Base-by-base conservation (phyloP, 2,888 invertebrate species). In the Macroteleia sp. region DNA sequence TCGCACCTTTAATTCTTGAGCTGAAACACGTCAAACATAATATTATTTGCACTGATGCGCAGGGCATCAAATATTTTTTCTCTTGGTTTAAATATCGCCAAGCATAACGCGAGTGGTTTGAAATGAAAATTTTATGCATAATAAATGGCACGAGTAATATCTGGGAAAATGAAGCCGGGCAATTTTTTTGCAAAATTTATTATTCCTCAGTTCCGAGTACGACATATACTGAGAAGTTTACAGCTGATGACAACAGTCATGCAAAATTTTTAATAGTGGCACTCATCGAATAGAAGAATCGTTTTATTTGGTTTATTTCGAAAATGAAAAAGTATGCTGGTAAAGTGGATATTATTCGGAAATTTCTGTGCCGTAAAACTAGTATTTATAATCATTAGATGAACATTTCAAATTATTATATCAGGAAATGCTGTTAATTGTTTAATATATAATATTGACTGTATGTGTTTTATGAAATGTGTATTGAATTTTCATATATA, bases 21-120 rank as follows among this genome's bases (percentile, higher is more conserved):
- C 59, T 56, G 64, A 62, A 64, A 50, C 78, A 74, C 52, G 73
- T 73, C 71, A 74, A 74, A 78, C 54, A 30, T 71, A 70, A 77
- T 70, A 73, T 77, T 71, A 77, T 71, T 64, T 71, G 67, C 71
- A 61, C 61, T 71, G 77, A 66, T 66, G 70, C 70, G 64, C 41
- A 19, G 56, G 8, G 41, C 54, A 62, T 75, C 67, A 69, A 67
- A 62, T 69, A 75, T 75, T 67, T 67, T 46, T 54, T 32, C 59
- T 16, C 74, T 44, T 20, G 46, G 59, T 44, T 74, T 54, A 28
- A 74, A 61, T 59, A 67, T 61, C 30, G 22, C 25, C n/a, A 39
- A 28, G 17, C 10, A 28, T 50, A 28, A 25, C 12, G 46, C 25
- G 44, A 25, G 22, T 16, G 36, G 19, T 34, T 42, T 46, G 59